Base-by-base conservation (phyloP, 2,797 vertebrate genomes). In the Sternarchorhynchus goeldii region DNA sequence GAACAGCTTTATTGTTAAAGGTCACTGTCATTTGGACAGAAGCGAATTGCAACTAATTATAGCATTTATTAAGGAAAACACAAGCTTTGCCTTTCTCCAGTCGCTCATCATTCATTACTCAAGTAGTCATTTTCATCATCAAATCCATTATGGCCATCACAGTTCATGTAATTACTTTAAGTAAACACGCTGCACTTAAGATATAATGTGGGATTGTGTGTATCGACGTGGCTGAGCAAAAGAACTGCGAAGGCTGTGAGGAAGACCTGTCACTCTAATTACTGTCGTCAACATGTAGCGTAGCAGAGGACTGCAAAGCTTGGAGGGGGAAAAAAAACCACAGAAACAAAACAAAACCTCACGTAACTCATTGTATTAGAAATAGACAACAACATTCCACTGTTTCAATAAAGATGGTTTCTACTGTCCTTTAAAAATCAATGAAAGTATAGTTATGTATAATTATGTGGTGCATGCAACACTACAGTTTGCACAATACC, bases 1-100 rank as follows among this genome's bases (percentile, higher is more conserved):
- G 75, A 84, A 82, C 66, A 70, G 81, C 79, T 80, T 75, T 84
- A 67, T 80, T 83, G 76, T 69, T 78, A 87, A 87, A 87, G 86
- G 83, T 84, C 86, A 83, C 77, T 75, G 64, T 87, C 86, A 78
- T 81, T 80, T 77, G 65, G 78, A 85, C 56, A 68, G 75, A 79
- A 80, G 76, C 56, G 82, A 86, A 85, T 64, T 78, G 79, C 81
- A 85, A 73, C 79, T 87, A 83, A 82, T 82, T 86, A 81, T 77
- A 81, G 70, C 56, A 4, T 53, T 65, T 45, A 81, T 81, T 81
- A 84, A 77, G 76, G 65, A 55, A 84, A 81, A 80, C 71, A 66
- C 60, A 62, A 69, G 32, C 31, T 14, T 73, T 39, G 16, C 66
- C 21, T 72, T 57, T 20, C 72, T 65, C 32, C 39, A 32, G 39